phyloP scores from a whole-genome alignment of 2,113 vertebrate genomes.

The Anarhynchus alexandrinus region DNA sequence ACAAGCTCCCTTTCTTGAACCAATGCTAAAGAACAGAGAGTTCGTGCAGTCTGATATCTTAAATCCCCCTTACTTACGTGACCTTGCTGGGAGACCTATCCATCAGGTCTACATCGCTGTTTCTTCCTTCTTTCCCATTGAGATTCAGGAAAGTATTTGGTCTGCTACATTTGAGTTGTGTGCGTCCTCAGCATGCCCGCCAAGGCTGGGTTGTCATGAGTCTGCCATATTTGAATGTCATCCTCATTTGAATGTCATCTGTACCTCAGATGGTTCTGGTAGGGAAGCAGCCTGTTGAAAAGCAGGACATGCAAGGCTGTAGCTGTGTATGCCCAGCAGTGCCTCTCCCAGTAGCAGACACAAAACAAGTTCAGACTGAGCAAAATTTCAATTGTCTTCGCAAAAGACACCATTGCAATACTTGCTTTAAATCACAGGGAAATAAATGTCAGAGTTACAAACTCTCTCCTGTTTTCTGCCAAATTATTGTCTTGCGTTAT shows the following conservation, averaged over 20 bases:
- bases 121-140: background rate
- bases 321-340: background rate
- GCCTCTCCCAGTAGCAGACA: background rate
- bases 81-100: background rate
- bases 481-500: background rate
- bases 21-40: background rate
- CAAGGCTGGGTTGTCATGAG: background rate
- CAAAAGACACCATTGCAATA: background rate
- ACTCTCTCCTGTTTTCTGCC: background rate
- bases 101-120: background rate
- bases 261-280: background rate
- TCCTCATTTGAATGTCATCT: background rate
- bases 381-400: background rate
- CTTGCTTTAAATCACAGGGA: background rate
- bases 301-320: background rate
- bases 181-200: fast-evolving
- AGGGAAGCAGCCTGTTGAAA: background rate
- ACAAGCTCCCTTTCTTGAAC: background rate
- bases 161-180: background rate
- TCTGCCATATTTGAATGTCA: background rate
- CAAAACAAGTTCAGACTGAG: background rate
- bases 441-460: background rate
- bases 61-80: background rate
- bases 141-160: background rate
- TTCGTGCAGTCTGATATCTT: background rate